Conservation (phyloP, 2,888 invertebrate genomes). For the Amitus sp. region DNA sequence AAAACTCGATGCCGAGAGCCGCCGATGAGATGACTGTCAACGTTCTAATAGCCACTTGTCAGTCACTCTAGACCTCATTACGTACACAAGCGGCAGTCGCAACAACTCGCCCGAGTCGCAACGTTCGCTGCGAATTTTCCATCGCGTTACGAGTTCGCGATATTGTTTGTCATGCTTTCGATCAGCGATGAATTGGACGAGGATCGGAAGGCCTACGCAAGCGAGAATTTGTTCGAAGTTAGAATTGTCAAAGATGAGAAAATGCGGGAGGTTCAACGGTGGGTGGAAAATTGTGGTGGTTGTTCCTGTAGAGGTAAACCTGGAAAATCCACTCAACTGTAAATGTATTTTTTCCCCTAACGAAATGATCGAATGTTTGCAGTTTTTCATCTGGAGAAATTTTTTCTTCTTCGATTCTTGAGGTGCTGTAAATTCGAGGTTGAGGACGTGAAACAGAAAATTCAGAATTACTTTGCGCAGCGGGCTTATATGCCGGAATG, state of each 20-base stretch:
- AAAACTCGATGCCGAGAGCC: no score
- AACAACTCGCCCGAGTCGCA: no score
- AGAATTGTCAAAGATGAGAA: constrained; percentile 54
- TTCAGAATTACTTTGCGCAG: constrained; percentile 71
- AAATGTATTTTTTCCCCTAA: no score
- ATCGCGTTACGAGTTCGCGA: no score
- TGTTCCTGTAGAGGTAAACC: constrained; percentile 61
- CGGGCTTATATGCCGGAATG: constrained; percentile 70
- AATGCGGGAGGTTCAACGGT: constrained; percentile 61
- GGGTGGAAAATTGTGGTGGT: constrained; percentile 63
- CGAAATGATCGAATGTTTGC: no score
- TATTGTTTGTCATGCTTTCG: no score
- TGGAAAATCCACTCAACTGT: no score
- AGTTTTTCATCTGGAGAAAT: constrained; percentile 59
- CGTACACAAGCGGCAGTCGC: no score
- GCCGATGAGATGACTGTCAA: no score
- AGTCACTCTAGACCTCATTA: no score
- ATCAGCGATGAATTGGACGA: constrained; percentile 22
- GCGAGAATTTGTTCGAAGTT: constrained; percentile 58
- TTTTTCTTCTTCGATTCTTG: constrained; percentile 70
- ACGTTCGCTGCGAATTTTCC: no score
- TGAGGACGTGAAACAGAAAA: constrained; percentile 70
- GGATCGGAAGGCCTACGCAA: constrained; percentile 53
- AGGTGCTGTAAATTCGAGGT: constrained; percentile 72
- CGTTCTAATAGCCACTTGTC: no score